phyloP scores from a whole-genome alignment of 2,113 vertebrate species.

The Podiceps cristatus region DNA sequence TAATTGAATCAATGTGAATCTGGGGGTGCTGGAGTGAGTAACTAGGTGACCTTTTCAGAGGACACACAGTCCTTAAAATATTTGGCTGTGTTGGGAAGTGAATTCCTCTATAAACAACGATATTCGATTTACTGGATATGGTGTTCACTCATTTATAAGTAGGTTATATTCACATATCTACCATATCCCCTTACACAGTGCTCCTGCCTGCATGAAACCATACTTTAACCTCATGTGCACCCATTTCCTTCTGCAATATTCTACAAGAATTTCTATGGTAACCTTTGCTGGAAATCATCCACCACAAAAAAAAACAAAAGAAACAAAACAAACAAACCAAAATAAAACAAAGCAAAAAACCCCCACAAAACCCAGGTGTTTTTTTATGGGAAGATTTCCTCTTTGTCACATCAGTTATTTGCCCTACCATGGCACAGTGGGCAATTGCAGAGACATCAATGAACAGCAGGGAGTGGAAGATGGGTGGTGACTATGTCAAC shows the following conservation, averaged over 20 bases:
- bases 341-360: too few relatives aligned
- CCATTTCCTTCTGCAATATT: neutral
- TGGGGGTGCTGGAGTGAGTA: neutral
- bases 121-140: neutral
- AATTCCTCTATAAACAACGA: neutral
- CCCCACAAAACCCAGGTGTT: neutral
- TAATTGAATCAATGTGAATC: neutral
- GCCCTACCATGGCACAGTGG: neutral
- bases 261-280: neutral
- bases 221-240: neutral
- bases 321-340: too few relatives aligned
- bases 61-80: neutral
- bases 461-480: neutral
- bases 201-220: neutral
- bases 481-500: neutral
- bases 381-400: neutral
- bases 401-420: neutral
- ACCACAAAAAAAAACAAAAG: neutral
- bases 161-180: neutral
- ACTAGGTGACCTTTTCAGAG: neutral
- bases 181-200: neutral
- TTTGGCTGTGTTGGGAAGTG: neutral
- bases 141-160: neutral
- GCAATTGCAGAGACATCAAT: neutral
- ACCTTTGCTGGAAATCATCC: neutral